A percentile compares a stretch with the other conserved stretches of the same genome.
These are phyloP conservation scores for Caenorhabditis drosophilae DNA, from an alignment of 2,888 invertebrate species.

Conservation along the genomic window DNA sequence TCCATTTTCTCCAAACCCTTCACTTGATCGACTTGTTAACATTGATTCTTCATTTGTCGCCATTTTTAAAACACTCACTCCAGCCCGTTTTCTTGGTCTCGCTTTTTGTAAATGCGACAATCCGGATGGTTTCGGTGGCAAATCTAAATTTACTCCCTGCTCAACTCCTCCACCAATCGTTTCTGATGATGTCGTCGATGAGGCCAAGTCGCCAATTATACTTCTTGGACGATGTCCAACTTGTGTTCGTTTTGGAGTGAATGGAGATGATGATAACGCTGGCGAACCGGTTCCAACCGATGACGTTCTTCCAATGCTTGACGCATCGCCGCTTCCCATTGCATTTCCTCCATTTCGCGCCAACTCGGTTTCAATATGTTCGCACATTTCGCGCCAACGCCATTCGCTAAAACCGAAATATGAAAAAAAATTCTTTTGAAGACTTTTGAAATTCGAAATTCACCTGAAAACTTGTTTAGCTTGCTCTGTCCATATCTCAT, in stretches of 20 bases:
- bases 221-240: constrained; percentile 42
- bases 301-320: constrained; percentile 24
- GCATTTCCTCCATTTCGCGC: constrained; percentile 5
- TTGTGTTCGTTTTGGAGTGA: constrained; percentile 21
- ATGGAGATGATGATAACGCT: constrained; percentile 27
- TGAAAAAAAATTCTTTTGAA: too few species aligned
- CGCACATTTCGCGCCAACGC: constrained; percentile 48
- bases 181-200: constrained; percentile 20
- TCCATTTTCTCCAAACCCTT: constrained; percentile 14
- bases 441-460: too few species aligned
- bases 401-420: constrained; percentile 39
- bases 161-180: constrained; percentile 16
- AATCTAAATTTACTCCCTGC: constrained; percentile 35
- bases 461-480: constrained; percentile 34
- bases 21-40: constrained; percentile 25
- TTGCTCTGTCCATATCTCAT: constrained; percentile 41
- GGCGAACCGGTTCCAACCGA: constrained; percentile 35
- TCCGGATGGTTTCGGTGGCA: constrained; percentile 46
- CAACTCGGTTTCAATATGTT: constrained; percentile 29
- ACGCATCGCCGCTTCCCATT: constrained; percentile 19
- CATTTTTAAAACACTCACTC: constrained; percentile 4
- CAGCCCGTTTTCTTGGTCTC: constrained; percentile 34
- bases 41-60: constrained; percentile 12
- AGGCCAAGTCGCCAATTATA: constrained; percentile 41
- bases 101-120: constrained; percentile 50